phyloP scores from a whole-genome alignment of 1,140 invertebrate genomes.

The Cyphomyrmex costatus region DNA sequence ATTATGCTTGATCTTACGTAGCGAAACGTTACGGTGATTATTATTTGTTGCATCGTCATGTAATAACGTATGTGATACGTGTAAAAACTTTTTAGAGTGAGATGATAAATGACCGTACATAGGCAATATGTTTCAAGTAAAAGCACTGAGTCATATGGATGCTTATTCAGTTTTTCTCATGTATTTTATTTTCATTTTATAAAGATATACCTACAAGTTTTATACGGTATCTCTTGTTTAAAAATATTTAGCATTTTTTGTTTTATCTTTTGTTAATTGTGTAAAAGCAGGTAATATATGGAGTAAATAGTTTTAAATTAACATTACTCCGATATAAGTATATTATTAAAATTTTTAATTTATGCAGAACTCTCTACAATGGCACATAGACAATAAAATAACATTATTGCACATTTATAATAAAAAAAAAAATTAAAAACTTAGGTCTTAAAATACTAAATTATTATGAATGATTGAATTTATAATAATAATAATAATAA shows the following conservation, averaged over 20 bases:
- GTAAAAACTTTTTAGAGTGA: not conserved
- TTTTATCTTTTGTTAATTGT: no score
- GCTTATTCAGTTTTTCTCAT: not conserved
- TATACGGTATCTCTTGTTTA: not conserved
- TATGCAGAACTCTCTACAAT: no score
- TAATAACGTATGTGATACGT: not conserved
- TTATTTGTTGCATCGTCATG: not conserved
- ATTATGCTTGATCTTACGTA: not conserved
- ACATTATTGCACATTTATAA: no score
- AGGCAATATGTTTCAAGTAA: not conserved
- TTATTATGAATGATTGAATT: no score
- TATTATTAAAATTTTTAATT: no score
- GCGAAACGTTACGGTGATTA: not conserved
- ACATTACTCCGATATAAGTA: no score
- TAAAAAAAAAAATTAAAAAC: no score
- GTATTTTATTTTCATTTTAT: not conserved
- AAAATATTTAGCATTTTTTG: not conserved
- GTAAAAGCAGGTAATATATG: no score
- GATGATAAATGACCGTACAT: not conserved
- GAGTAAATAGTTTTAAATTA: no score
- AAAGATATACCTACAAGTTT: not conserved
- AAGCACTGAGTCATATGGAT: not conserved
- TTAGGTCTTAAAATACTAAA: no score
- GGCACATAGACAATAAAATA: no score
- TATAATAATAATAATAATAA: no score